Percentiles rank a stretch among this genome's conserved stretches.
phyloP scores from a whole-genome alignment of 2,888 invertebrate species.

The Cryptophagus acutangulus region DNA sequence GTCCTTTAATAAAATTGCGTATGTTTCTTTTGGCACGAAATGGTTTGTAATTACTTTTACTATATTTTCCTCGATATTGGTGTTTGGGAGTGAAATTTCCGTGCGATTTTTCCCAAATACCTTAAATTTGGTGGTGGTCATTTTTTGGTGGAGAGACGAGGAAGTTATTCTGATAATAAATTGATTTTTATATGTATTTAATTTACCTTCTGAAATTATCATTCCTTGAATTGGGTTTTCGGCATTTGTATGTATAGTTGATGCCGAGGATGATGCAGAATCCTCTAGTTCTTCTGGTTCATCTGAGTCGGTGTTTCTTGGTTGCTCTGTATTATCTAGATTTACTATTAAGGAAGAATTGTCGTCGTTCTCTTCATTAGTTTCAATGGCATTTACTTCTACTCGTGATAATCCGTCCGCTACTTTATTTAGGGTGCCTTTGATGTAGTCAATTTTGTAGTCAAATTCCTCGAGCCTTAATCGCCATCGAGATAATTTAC shows the following conservation, averaged over 20 bases:
- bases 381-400: conserved; percentile 12
- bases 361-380: background rate
- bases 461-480: conserved; percentile 32
- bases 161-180: background rate
- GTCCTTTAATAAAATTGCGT: background rate
- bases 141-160: background rate
- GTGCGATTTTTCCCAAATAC: background rate
- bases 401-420: conserved; percentile 20
- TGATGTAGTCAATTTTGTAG: conserved; percentile 30
- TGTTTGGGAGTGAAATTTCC: background rate
- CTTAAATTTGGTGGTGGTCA: background rate
- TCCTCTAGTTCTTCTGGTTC: too few species aligned
- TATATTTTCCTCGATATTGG: background rate
- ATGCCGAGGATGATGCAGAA: too few species aligned
- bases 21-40: background rate
- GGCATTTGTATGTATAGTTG: conserved; percentile 5
- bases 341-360: background rate
- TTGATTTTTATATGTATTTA: background rate
- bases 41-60: background rate
- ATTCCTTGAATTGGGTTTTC: conserved; percentile 12
- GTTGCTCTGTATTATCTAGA: conserved; percentile 2
- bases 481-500: conserved; percentile 32
- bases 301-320: conserved; percentile 3
- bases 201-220: background rate
- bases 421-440: conserved; percentile 23